phyloP scores from a whole-genome alignment of 1,140 invertebrate genomes.

The Spodoptera frugiperda region DNA sequence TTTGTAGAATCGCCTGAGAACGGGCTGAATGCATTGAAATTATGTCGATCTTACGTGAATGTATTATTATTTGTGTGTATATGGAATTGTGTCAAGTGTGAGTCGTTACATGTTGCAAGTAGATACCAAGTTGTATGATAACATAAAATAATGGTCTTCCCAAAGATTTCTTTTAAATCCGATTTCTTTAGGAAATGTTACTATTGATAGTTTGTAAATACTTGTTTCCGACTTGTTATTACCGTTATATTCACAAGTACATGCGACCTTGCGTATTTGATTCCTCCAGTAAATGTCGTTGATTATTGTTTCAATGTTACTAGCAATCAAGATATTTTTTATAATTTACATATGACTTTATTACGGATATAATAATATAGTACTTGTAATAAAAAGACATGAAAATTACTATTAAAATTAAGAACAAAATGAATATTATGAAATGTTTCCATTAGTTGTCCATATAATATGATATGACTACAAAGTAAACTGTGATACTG shows the following conservation, averaged over 20 bases:
- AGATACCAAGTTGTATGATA: conserved; percentile 4
- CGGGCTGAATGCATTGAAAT: neutral
- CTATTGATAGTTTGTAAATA: conserved; percentile 26
- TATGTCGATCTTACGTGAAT: neutral
- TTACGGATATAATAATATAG: conserved; percentile 5
- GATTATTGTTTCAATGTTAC: conserved; percentile 36
- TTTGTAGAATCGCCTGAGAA: neutral
- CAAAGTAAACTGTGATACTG: conserved; percentile 47
- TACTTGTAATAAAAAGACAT: conserved; percentile 36
- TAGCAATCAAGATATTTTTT: conserved; percentile 37
- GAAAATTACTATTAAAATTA: conserved; percentile 37
- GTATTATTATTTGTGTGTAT: neutral
- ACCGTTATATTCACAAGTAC: conserved; percentile 15
- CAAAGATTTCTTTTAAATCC: conserved; percentile 41
- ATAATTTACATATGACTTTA: conserved; percentile 40
- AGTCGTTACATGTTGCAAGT: neutral
- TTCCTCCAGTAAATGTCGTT: conserved; percentile 32
- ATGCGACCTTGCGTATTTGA: conserved; percentile 4
- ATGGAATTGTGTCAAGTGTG: neutral
- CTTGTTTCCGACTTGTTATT: conserved; percentile 19
- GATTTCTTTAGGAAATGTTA: conserved; percentile 29
- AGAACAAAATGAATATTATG: conserved; percentile 34
- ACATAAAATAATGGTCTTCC: conserved; percentile 30
- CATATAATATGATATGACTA: conserved; percentile 31
- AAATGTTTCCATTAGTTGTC: conserved; percentile 34